Evolutionary conservation across 2,888 invertebrate genomes (phyloP).

Genomic region (Cephus sareptanus): DNA sequence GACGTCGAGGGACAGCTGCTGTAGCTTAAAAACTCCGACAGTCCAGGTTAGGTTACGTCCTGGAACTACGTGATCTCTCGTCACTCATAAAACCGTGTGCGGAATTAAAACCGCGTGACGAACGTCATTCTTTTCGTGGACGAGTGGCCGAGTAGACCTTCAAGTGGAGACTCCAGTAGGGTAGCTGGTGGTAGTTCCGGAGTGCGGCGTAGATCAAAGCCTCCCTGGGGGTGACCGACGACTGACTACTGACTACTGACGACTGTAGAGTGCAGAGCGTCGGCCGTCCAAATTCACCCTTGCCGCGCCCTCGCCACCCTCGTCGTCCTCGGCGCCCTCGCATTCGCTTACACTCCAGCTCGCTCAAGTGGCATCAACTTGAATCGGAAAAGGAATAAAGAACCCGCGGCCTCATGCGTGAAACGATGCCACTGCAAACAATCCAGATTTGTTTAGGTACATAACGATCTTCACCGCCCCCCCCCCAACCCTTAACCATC

Average conservation of each 20-base stretch:
- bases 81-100: not conserved
- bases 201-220: slow-evolving; percentile 64
- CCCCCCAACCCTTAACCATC: slow-evolving; percentile 4
- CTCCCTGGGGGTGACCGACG: slow-evolving; percentile 54
- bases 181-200: slow-evolving; percentile 41
- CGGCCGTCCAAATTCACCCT: not conserved
- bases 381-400: slow-evolving; percentile 63
- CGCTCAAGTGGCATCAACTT: slow-evolving; percentile 64
- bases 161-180: slow-evolving; percentile 40
- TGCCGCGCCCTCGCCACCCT: slow-evolving; percentile 8
- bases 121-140: slow-evolving; percentile 38
- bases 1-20: not conserved
- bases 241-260: slow-evolving; percentile 28
- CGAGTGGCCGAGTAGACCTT: slow-evolving; percentile 36
- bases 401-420: slow-evolving; percentile 64
- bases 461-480: slow-evolving; percentile 51
- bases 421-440: slow-evolving; percentile 66
- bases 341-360: slow-evolving; percentile 58
- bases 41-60: not conserved
- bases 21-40: not conserved
- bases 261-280: not conserved
- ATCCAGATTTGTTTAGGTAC: slow-evolving; percentile 63
- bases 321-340: slow-evolving; percentile 15
- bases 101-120: slow-evolving; percentile 35
- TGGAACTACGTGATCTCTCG: not conserved